Conservation (phyloP, 2,888 invertebrate species). For the Seladonia tumulorum region DNA sequence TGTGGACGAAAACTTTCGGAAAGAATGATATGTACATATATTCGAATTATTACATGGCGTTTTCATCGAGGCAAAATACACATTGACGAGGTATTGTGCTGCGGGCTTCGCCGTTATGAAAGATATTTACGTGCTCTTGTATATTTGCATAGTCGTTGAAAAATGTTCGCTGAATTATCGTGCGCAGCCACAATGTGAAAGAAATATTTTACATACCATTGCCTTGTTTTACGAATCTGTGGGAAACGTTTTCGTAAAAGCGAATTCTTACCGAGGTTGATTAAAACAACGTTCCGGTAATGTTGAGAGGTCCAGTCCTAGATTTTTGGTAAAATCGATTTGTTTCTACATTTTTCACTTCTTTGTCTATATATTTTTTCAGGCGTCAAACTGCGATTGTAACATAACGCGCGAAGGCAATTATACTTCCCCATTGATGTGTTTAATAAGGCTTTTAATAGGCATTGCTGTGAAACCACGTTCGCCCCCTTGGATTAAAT, state of each 20-base stretch:
- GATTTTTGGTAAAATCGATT: no score
- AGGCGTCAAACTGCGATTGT: not conserved
- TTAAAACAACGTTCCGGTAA: not conserved
- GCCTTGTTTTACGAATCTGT: not conserved
- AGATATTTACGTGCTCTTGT: not conserved
- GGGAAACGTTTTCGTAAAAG: not conserved
- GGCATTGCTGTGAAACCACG: slow-evolving; percentile 15
- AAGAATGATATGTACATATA: not conserved
- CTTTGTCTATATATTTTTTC: not conserved
- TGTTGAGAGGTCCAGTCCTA: not conserved
- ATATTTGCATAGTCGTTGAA: slow-evolving; percentile 1
- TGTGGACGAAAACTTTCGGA: not conserved
- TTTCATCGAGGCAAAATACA: not conserved
- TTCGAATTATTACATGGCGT: not conserved
- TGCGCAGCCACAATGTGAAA: not conserved
- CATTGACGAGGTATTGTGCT: not conserved
- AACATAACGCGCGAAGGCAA: not conserved
- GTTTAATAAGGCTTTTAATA: slow-evolving; percentile 1
- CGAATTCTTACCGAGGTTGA: not conserved
- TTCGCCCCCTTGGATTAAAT: not conserved
- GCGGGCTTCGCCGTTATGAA: not conserved
- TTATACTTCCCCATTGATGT: not conserved
- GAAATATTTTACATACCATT: not conserved
- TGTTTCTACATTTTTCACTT: no score
- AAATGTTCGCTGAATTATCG: not conserved